phyloP scores from a whole-genome alignment of 2,888 invertebrate species.

The Rhingia rostrata region DNA sequence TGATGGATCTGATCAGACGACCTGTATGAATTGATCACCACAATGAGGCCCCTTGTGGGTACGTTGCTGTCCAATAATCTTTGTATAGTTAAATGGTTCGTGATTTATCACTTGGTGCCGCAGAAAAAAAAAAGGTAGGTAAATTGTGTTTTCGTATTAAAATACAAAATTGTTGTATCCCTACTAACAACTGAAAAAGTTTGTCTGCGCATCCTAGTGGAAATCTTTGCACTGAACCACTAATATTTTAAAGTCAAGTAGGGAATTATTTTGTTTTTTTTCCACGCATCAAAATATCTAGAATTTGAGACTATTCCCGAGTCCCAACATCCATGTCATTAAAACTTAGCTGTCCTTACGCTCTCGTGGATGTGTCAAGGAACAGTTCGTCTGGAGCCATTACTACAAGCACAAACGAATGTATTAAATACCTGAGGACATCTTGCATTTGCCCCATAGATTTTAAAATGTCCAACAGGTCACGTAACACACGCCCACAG shows the following conservation, averaged over 20 bases:
- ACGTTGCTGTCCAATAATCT: too few species aligned
- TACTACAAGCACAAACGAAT: conserved; percentile 99
- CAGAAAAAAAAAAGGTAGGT: too few species aligned
- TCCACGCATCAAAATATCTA: conserved; percentile 98
- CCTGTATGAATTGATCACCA: too few species aligned
- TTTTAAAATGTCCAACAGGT: conserved; percentile 93
- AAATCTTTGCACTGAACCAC: conserved; percentile 97
- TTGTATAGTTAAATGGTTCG: too few species aligned
- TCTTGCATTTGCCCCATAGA: too few species aligned
- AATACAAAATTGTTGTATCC: too few species aligned
- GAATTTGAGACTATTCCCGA: conserved; percentile 96
- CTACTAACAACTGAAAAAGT: too few species aligned
- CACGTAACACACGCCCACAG: conserved; percentile 92
- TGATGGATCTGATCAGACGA: too few species aligned
- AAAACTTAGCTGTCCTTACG: conserved; percentile 98
- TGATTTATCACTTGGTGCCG: too few species aligned
- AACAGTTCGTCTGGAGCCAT: conserved; percentile 99
- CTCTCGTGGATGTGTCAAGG: conserved; percentile 97
- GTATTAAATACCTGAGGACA: conserved; percentile 97
- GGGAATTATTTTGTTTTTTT: conserved; percentile 93
- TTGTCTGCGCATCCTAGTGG: conserved; percentile 99
- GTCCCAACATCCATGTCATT: conserved; percentile 99
- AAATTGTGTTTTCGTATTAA: too few species aligned
- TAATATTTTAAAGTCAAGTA: conserved; percentile 97
- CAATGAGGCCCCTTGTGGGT: too few species aligned